phyloP scores from a whole-genome alignment of 2,888 invertebrate species.

The Apotomis capreana region DNA sequence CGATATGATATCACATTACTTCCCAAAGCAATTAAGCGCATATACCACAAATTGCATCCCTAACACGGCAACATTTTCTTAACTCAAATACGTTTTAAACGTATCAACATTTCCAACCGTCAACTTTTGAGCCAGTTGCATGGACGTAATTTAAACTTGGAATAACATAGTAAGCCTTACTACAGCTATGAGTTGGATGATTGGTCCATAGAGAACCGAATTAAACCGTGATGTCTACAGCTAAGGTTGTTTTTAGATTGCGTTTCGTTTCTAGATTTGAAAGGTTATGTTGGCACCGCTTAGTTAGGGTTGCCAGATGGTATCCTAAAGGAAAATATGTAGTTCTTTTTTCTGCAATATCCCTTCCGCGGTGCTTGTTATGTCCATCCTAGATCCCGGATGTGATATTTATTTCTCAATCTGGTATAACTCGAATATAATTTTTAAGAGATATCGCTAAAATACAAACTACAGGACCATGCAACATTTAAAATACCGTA shows the following conservation, averaged over 20 bases:
- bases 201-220: neutral
- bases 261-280: conserved; percentile 3
- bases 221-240: neutral
- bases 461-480: too few species aligned
- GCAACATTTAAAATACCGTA: too few species aligned
- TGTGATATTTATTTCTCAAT: too few species aligned
- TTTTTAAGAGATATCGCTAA: too few species aligned
- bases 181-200: conserved; percentile 19
- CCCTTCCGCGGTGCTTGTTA: too few species aligned
- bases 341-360: too few species aligned
- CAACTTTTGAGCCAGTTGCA: conserved; percentile 39
- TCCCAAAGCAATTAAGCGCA: neutral
- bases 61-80: conserved; percentile 35
- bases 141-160: conserved; percentile 40
- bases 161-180: conserved; percentile 39
- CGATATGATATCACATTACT: neutral
- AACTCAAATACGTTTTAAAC: conserved; percentile 28
- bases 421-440: too few species aligned
- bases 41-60: conserved; percentile 22
- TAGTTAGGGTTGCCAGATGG: too few species aligned
- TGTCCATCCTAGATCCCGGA: too few species aligned
- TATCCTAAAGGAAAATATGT: too few species aligned
- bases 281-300: conserved; percentile 21
- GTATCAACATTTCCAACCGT: conserved; percentile 29
- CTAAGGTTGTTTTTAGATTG: conserved; percentile 6